Percentiles rank a stretch among this genome's conserved stretches.
phyloP scores from a whole-genome alignment of 1,140 invertebrate genomes.

The Drosophila bocqueti region DNA sequence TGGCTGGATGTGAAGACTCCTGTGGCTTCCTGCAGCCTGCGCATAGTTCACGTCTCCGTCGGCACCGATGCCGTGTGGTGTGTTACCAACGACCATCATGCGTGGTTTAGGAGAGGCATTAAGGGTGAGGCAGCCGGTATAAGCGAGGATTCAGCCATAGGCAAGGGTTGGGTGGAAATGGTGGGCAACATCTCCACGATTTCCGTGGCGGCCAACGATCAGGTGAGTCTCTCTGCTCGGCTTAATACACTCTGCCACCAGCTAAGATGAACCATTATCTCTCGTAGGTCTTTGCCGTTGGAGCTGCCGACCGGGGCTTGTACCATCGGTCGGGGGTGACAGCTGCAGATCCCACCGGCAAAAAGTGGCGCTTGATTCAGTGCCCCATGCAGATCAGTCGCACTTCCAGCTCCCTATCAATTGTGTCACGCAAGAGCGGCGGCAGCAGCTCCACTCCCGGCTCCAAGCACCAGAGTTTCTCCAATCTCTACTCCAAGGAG shows the following conservation, averaged over 20 bases:
- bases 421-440: constrained; percentile 85
- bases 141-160: constrained; percentile 90
- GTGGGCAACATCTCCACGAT: constrained; percentile 93
- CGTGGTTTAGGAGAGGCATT: constrained; percentile 96
- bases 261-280: not conserved
- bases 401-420: constrained; percentile 89
- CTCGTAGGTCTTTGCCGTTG: constrained; percentile 88
- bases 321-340: constrained; percentile 93
- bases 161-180: constrained; percentile 93
- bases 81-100: constrained; percentile 91
- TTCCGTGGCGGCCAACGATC: constrained; percentile 94
- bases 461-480: constrained; percentile 84
- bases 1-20: constrained; percentile 94
- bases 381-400: constrained; percentile 92
- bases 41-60: constrained; percentile 91
- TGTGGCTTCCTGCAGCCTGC: constrained; percentile 86
- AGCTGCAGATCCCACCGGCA: constrained; percentile 92
- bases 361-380: constrained; percentile 92
- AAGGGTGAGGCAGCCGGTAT: constrained; percentile 89
- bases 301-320: constrained; percentile 89
- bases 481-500: constrained; percentile 78
- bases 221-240: constrained; percentile 86
- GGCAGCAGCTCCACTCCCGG: constrained; percentile 86
- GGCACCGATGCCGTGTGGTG: constrained; percentile 95
- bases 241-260: constrained; percentile 86